phyloP scores from a whole-genome alignment of 2,113 vertebrate genomes.

The Eira barbara region DNA sequence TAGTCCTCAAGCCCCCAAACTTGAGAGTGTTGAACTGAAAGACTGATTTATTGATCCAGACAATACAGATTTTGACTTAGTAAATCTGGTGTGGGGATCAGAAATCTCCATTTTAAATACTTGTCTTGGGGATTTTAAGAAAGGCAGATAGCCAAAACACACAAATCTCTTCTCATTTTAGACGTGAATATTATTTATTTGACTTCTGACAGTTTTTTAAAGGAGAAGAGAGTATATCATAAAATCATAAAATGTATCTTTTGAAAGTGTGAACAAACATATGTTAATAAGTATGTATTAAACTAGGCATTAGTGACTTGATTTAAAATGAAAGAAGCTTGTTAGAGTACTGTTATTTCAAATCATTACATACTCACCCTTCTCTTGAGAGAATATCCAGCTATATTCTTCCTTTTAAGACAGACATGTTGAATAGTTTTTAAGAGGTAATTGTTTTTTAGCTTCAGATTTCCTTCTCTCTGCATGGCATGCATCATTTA shows the following conservation, averaged over 20 bases:
- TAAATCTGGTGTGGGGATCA: not conserved
- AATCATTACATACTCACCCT: not conserved
- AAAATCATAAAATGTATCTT: slow-evolving; percentile 1
- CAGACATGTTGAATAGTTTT: not conserved
- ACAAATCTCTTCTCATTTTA: not conserved
- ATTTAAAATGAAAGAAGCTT: slow-evolving; percentile 19
- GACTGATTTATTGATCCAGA: not conserved
- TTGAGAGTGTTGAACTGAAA: not conserved
- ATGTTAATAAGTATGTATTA: not conserved
- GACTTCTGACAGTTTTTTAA: not conserved
- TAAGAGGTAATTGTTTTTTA: slow-evolving; percentile 17
- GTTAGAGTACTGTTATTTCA: not conserved
- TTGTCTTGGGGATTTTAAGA: not conserved
- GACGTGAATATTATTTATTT: not conserved
- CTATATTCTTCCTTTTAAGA: not conserved
- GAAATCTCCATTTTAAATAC: not conserved
- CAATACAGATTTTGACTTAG: not conserved
- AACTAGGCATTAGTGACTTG: not conserved
- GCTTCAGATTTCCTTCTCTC: slow-evolving; percentile 25
- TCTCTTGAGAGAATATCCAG: not conserved
- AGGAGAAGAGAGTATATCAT: not conserved
- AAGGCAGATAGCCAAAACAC: not conserved
- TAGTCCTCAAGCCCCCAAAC: not conserved
- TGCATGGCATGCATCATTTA: not conserved
- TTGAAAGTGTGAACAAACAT: not conserved